These are phyloP conservation scores for Lordiphosa stackelbergi DNA, from an alignment of 1,140 invertebrate species.

Conservation along the genomic window DNA sequence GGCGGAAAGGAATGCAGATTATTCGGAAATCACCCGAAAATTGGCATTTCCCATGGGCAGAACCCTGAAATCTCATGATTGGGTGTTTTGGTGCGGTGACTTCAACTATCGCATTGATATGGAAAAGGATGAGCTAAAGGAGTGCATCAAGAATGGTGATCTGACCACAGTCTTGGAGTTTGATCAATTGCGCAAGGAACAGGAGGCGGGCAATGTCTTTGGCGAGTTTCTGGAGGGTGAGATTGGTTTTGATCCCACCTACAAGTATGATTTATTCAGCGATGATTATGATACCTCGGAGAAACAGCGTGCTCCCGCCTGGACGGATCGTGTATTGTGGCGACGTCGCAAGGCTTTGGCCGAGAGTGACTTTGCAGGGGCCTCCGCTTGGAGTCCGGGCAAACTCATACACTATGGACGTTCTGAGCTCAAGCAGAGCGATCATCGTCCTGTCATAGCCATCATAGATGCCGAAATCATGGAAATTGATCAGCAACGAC, in stretches of 20 bases:
- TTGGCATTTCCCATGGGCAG: conserved; percentile 95
- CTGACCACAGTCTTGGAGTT: conserved; percentile 86
- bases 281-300: conserved; percentile 99
- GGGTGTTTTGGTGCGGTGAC: conserved; percentile 99
- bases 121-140: conserved; percentile 95
- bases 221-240: conserved; percentile 95
- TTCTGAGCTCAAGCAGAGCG: conserved; percentile 97
- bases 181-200: conserved; percentile 93
- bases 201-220: conserved; percentile 92
- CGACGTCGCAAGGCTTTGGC: conserved; percentile 85
- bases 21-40: conserved; percentile 95
- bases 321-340: conserved; percentile 98
- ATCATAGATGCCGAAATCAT: conserved; percentile 92
- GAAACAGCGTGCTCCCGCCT: conserved; percentile 96
- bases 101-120: conserved; percentile 99
- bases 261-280: conserved; percentile 99
- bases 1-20: conserved; percentile 96
- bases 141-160: conserved; percentile 88
- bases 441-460: conserved; percentile 96
- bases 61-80: conserved; percentile 96
- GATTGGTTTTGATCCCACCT: conserved; percentile 96
- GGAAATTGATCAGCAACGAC: conserved; percentile 85
- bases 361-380: conserved; percentile 80
- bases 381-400: conserved; percentile 82
- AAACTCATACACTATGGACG: conserved; percentile 90